Base-by-base conservation (phyloP, 2,797 vertebrate species). In the Chaetodon trifasciatus region DNA sequence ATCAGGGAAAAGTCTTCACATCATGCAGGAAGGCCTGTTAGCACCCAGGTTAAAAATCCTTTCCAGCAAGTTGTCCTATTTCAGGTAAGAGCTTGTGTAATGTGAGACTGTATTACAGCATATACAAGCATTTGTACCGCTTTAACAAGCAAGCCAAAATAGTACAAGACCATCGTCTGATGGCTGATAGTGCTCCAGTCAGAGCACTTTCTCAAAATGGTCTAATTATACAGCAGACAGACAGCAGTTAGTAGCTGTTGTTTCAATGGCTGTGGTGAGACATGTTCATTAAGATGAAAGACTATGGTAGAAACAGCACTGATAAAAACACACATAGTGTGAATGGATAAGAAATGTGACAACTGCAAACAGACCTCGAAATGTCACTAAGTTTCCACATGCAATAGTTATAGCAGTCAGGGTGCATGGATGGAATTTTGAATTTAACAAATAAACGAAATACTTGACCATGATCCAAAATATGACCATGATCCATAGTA, bases 191-290 rank as follows among this genome's bases (percentile, higher is more conserved):
- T 74, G 46, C 63, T 32, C 21, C 40, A 28, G 56, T 35, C 47
- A 16, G 56, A 70, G 37, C 60, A 49, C 49, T 60, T 78, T 75
- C 47, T 62, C 53, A 52, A 67, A 83, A 76, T 46, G 40, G 40
- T 66, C 39, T 68, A 67, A 83, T 84, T 67, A 73, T 60, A 73
- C 23, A 76, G 70, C 56, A 56, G 74, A 23, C 64, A 64, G 16
- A 17, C 55, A 68, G 46, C 68, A 62, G 55, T 57, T 28, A 23
- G 71, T 39, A 71, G 64, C 19, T 74, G 50, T 42, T 62, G 58
- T 37, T 77, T 76, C 39, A 57, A 9, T 55, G 15, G 56, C 53
- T 68, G 32, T 57, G 40, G 47, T 35, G 67, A 56, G 55, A 70
- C 28, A 17, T 79, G 68, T 52, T 73, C 55, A 69, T 79, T 63